Percentiles rank a stretch among this genome's conserved stretches.
Evolutionary conservation across 2,113 vertebrate species (phyloP).

Genomic region (Oreamnos americanus): DNA sequence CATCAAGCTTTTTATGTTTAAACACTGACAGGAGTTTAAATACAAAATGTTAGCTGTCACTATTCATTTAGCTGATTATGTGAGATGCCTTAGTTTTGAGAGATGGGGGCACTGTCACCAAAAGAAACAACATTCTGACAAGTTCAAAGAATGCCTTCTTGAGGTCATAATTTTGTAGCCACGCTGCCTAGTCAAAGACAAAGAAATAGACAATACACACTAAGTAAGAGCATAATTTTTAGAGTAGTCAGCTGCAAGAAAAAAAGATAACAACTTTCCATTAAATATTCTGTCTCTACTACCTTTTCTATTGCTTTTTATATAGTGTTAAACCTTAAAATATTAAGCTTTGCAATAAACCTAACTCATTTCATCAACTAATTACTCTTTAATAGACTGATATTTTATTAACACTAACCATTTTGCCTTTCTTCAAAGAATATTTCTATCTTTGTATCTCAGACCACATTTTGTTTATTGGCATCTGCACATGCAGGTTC

Average conservation of each 20-base stretch:
- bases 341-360: conserved; percentile 49
- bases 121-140: conserved; percentile 84
- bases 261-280: conserved; percentile 40
- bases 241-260: conserved; percentile 36
- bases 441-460: conserved; percentile 76
- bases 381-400: conserved; percentile 77
- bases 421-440: conserved; percentile 80
- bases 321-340: conserved; percentile 68
- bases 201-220: conserved; percentile 57
- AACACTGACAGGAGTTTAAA: conserved; percentile 87
- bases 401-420: conserved; percentile 80
- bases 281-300: conserved; percentile 21
- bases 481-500: conserved; percentile 79
- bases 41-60: conserved; percentile 87
- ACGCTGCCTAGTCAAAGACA: conserved; percentile 70
- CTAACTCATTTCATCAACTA: conserved; percentile 69
- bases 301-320: conserved; percentile 14
- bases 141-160: conserved; percentile 82
- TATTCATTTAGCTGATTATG: conserved; percentile 86
- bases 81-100: conserved; percentile 86
- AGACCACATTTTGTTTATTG: conserved; percentile 79
- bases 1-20: conserved; percentile 87
- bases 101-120: conserved; percentile 82
- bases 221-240: conserved; percentile 48
- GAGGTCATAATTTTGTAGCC: conserved; percentile 83